Conservation (phyloP, 2,797 vertebrate genomes). For the Nyctibius grandis region DNA sequence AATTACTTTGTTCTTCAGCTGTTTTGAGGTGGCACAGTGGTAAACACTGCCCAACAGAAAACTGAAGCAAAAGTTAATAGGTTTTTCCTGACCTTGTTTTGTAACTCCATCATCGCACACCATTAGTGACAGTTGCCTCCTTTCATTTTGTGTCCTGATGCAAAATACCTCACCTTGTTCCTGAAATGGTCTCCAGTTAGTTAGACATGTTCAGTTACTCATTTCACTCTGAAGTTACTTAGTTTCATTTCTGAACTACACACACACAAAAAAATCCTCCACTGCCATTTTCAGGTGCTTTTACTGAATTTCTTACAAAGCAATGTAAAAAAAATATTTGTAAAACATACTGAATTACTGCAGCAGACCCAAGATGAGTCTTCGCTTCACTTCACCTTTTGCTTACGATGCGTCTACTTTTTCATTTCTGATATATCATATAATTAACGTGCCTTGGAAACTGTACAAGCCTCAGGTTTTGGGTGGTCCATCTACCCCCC, state of each 20-base stretch:
- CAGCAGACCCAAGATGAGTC: background rate
- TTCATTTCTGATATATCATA: background rate
- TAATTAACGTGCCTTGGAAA: background rate
- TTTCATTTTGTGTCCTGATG: background rate
- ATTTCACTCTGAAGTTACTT: background rate
- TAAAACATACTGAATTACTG: background rate
- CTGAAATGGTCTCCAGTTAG: background rate
- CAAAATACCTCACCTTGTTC: background rate
- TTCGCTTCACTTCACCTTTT: background rate
- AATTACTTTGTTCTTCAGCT: background rate
- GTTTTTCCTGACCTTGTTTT: background rate
- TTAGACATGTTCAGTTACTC: rapidly evolving
- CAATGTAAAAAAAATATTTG: background rate
- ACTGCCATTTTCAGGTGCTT: background rate
- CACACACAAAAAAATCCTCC: rapidly evolving
- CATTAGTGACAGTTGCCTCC: rapidly evolving
- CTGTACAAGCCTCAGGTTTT: background rate
- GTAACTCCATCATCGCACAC: background rate
- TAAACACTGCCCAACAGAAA: background rate
- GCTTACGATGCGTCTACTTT: background rate
- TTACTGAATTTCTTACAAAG: background rate
- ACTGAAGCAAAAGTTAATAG: background rate
- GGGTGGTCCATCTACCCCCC: too few species aligned
- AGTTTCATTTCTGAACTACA: background rate
- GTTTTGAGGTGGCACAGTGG: background rate